Evolutionary conservation across 2,797 vertebrate genomes (phyloP).

Genomic region (Mionectes olivaceus): DNA sequence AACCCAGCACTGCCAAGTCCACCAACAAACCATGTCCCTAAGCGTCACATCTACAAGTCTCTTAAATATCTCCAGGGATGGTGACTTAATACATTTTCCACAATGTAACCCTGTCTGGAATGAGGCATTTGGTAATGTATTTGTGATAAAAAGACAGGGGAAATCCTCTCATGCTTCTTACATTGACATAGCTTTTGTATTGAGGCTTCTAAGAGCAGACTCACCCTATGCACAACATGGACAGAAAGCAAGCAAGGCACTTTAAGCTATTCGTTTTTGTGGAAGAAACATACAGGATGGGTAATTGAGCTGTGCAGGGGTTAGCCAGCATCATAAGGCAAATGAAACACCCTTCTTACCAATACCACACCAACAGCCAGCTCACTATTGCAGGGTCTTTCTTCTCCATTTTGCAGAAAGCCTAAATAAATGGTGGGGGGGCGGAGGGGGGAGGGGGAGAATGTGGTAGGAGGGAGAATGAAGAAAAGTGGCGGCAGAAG

Average conservation of each 20-base stretch:
- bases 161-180: not conserved
- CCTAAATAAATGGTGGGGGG: rapidly evolving
- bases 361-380: not conserved
- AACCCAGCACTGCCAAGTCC: not conserved
- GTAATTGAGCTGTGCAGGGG: not conserved
- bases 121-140: not conserved
- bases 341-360: not conserved
- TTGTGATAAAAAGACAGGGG: not conserved
- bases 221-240: rapidly evolving
- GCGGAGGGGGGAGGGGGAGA: rapidly evolving
- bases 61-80: not conserved
- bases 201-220: not conserved
- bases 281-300: not conserved
- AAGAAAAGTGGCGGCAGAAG: not conserved
- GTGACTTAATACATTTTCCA: not conserved
- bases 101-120: not conserved
- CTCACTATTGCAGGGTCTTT: not conserved
- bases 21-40: not conserved
- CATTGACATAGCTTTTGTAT: not conserved
- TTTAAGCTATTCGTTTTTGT: not conserved
- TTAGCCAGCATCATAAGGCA: not conserved
- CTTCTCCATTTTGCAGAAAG: not conserved
- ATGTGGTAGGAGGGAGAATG: too few relatives aligned
- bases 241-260: not conserved
- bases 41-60: not conserved